Evolutionary conservation across 2,113 vertebrate species (phyloP).

Genomic region (Rhinolophus ferrumequinum): DNA sequence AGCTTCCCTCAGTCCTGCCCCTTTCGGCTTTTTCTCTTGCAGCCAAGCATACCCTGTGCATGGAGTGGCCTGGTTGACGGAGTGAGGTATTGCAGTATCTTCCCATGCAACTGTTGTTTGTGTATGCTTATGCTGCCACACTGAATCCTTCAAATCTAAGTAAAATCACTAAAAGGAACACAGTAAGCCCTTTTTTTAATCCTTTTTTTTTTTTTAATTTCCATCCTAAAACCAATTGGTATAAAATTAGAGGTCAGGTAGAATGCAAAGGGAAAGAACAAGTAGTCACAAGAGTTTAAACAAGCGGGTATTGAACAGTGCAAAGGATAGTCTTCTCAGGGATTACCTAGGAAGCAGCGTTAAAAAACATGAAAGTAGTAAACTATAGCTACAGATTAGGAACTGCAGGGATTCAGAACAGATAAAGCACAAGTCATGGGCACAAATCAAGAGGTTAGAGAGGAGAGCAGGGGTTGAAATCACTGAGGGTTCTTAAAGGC

Average conservation of each 20-base stretch:
- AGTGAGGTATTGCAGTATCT: neutral
- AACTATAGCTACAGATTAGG: neutral
- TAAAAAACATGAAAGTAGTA: neutral
- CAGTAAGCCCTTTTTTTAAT: neutral
- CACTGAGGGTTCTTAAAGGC: neutral
- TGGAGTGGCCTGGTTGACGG: neutral
- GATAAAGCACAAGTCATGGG: neutral
- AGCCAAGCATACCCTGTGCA: neutral
- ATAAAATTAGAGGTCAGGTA: neutral
- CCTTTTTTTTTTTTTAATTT: neutral
- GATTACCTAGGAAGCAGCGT: neutral
- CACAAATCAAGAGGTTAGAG: neutral
- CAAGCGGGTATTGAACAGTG: neutral
- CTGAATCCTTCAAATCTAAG: neutral
- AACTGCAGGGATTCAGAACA: neutral
- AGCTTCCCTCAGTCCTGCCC: neutral
- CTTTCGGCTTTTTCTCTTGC: neutral
- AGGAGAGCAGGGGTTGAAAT: neutral
- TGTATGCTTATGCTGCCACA: neutral
- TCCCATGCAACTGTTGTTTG: rapidly evolving
- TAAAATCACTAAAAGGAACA: neutral
- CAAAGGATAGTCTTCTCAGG: neutral
- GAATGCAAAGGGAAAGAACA: neutral
- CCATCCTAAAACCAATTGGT: neutral
- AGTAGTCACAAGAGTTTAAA: neutral